These are phyloP conservation scores for Leptobrachium ailaonicum DNA, from an alignment of 2,113 vertebrate genomes.

Conservation along the genomic window DNA sequence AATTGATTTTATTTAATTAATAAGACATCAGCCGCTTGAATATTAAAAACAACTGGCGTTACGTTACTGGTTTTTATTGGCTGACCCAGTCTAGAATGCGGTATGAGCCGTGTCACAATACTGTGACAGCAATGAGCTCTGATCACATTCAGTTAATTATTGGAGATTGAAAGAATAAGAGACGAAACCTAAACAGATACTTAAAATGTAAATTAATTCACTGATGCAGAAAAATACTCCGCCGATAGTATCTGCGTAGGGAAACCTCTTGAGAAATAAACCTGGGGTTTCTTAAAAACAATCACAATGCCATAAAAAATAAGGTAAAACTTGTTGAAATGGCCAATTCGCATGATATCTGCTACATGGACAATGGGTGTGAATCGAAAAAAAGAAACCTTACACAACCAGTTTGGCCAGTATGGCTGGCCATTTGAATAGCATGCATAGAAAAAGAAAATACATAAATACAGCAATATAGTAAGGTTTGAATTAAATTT, in stretches of 20 bases:
- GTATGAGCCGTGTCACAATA: constrained; percentile 65
- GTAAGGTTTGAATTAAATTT: too few relatives aligned
- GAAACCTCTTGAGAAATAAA: constrained; percentile 68
- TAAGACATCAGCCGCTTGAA: too few relatives aligned
- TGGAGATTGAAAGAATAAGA: constrained; percentile 72
- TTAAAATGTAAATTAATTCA: constrained; percentile 84
- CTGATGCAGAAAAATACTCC: constrained; percentile 83
- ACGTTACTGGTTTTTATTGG: constrained; percentile 66
- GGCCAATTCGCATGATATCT: constrained; percentile 56
- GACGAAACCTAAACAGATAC: constrained; percentile 73
- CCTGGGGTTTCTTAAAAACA: constrained; percentile 71
- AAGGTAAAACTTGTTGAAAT: constrained; percentile 69
- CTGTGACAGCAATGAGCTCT: constrained; percentile 68
- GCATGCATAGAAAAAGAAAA: too few relatives aligned
- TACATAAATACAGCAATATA: too few relatives aligned
- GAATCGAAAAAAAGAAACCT: background rate
- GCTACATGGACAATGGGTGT: constrained; percentile 18
- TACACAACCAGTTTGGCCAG: too few relatives aligned
- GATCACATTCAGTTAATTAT: constrained; percentile 85
- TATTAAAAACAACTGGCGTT: constrained; percentile 46
- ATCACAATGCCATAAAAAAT: constrained; percentile 51
- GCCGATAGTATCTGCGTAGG: constrained; percentile 72
- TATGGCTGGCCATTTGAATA: too few relatives aligned
- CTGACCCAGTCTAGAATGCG: constrained; percentile 58
- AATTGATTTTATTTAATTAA: too few relatives aligned